Conservation (phyloP, 92 coral and sea anemone species). For the Porites cylindrica region DNA sequence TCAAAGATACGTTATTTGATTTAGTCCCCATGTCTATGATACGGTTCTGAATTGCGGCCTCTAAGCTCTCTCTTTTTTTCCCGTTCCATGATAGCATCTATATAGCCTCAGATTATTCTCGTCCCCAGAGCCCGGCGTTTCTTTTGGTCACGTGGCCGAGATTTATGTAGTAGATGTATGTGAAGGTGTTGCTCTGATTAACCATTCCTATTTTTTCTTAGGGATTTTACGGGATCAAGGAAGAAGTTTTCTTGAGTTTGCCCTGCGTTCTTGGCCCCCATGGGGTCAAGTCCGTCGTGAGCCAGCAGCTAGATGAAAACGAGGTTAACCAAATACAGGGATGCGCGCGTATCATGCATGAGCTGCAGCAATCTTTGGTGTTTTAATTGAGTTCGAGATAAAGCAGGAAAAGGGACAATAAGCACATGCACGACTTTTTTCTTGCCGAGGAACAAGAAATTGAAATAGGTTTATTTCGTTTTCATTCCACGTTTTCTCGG, state of each 20-base stretch:
- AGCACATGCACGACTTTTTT: no score
- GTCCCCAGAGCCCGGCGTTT: no score
- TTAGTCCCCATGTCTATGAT: no score
- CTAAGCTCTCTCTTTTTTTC: no score
- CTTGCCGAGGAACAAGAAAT: no score
- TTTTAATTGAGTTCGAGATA: constrained; percentile 1
- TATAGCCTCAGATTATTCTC: no score
- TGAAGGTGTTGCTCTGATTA: background rate
- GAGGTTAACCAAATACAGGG: constrained; percentile 38
- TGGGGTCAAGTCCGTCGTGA: constrained; percentile 41
- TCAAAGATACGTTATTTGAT: no score
- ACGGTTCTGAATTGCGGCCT: no score
- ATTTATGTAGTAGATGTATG: background rate
- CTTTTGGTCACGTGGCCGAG: background rate
- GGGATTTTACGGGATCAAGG: constrained; percentile 54
- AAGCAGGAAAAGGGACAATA: no score
- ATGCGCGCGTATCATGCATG: constrained; percentile 43
- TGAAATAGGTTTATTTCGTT: no score
- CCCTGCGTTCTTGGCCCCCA: constrained; percentile 51
- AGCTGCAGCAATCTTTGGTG: constrained; percentile 27
- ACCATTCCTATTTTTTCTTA: background rate
- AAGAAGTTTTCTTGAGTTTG: constrained; percentile 47
- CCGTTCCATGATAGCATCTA: no score
- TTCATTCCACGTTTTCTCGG: no score
- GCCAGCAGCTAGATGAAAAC: constrained; percentile 33